phyloP scores from a whole-genome alignment of 2,797 vertebrate species.

The Podarcis lilfordi region DNA sequence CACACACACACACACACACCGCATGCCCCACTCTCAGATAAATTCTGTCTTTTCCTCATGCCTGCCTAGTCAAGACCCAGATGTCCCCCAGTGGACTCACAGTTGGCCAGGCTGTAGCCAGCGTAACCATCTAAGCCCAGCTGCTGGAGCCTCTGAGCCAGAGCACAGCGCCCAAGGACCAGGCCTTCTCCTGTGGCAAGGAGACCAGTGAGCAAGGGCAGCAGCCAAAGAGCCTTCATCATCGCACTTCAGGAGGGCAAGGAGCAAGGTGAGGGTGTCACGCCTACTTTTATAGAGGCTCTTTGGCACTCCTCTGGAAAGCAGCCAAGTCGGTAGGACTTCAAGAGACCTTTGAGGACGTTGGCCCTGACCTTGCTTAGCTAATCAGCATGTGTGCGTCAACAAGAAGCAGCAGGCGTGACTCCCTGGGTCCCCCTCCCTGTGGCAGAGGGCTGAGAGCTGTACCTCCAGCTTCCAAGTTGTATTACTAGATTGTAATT shows the following conservation, averaged over 20 bases:
- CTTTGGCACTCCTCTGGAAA: background rate
- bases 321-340: background rate
- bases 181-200: slow-evolving; percentile 53
- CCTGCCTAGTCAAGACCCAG: background rate
- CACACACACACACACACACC: too few species aligned
- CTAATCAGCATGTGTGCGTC: background rate
- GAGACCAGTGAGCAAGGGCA: slow-evolving; percentile 36
- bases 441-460: too few species aligned
- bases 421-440: too few species aligned
- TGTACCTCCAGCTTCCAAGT: too few species aligned
- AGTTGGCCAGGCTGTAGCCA: slow-evolving; percentile 72
- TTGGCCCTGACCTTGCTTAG: background rate
- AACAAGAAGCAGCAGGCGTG: background rate
- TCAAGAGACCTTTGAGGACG: background rate
- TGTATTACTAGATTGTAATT: too few species aligned
- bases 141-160: slow-evolving; percentile 64
- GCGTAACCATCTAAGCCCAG: slow-evolving; percentile 69
- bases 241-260: background rate
- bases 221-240: background rate
- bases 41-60: background rate
- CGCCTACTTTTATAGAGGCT: background rate
- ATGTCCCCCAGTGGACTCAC: slow-evolving; percentile 59
- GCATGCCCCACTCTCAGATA: too few species aligned
- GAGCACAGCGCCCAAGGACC: slow-evolving; percentile 68
- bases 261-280: background rate